Evolutionary conservation across 2,888 invertebrate species (phyloP), one percentile per base, ranked within the genome.

Genomic region (Acheta domesticus): DNA sequence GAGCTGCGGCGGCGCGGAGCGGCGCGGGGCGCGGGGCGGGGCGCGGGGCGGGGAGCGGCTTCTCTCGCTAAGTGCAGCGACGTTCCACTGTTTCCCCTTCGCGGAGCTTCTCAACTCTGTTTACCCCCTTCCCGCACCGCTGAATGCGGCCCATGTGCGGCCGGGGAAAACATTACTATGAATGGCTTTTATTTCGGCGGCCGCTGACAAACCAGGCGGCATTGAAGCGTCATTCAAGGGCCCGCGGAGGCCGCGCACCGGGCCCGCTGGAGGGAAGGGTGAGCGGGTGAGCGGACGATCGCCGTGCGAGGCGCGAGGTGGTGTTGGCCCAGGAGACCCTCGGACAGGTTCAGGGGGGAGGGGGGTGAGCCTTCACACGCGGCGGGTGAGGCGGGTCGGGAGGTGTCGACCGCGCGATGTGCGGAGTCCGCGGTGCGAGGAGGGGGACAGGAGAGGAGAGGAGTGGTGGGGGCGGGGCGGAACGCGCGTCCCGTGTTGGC

Each of bases 261-360:
- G 14, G 50, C 36, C 50, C n/a, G 62, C 19, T 4, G 49, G 75
- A 23, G 16, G 19, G 19, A 80, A 82, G 80, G 62, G 75, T 19
- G 62, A 74, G 21, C 62, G 74, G 76, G 62, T 49, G 62, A 74
- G 21, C 62, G 74, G 76, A 48, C 21, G 78, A 48, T 50, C 77
- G 74, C 36, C 20, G 48, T 48, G n/a, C 74, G 62, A 36, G 49
- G 74, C 19, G 50, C 36, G 36, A n/a, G 62, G 12, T 12, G 16
- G 62, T 16, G 14, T 62, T 0, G 62, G 62, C 62, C n/a, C 62
- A 62, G 62, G 62, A 62, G 62, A 79, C 80, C 81, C 83, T 80
- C 81, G 82, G 80, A 81, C 82, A 79, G 81, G 82, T 78, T 80
- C 76, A 81, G 79, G 80, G 79, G 80, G 76, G 82, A 77, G 80